A percentile compares a stretch with the other conserved stretches of the same genome.
These are phyloP conservation scores for Drosophila sordidapex DNA, from an alignment of 2,888 invertebrate genomes.

Conservation along the genomic window DNA sequence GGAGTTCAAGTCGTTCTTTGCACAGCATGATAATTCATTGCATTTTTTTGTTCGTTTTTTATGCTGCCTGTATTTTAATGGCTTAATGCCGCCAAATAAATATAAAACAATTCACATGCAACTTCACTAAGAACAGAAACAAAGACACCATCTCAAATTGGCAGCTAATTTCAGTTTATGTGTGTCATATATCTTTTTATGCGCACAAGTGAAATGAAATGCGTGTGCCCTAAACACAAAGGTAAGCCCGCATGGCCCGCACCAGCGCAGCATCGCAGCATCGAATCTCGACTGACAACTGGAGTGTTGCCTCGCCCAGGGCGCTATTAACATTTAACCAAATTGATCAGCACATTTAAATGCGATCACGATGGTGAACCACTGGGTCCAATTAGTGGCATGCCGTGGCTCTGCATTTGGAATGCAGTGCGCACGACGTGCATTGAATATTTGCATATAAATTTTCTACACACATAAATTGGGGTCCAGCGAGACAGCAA, in stretches of 20 bases:
- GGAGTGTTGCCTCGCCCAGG: conserved; percentile 58
- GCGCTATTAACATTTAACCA: conserved; percentile 75
- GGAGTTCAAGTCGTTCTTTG: conserved; percentile 12
- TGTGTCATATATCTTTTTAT: conserved; percentile 65
- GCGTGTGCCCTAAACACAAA: conserved; percentile 19
- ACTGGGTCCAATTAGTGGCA: conserved; percentile 74
- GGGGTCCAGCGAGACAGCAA: conserved; percentile 37
- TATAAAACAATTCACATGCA: conserved; percentile 75
- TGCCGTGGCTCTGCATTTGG: conserved; percentile 43
- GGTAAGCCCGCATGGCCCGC: conserved; percentile 63
- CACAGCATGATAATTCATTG: conserved; percentile 54
- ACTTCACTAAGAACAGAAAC: conserved; percentile 23
- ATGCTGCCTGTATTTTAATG: conserved; percentile 66
- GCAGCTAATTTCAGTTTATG: conserved; percentile 76
- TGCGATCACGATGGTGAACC: conserved; percentile 73
- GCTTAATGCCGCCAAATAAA: conserved; percentile 70
- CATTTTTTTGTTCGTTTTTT: conserved; percentile 41
- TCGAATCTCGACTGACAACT: conserved; percentile 13
- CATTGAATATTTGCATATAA: conserved; percentile 78
- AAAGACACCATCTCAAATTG: conserved; percentile 69
- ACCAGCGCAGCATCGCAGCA: conserved; percentile 29
- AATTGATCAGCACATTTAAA: conserved; percentile 79
- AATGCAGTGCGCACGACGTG: conserved; percentile 70
- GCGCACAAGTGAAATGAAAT: conserved; percentile 36
- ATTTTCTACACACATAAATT: conserved; percentile 58